Evolutionary conservation across 2,888 invertebrate species (phyloP).

Genomic region (Drosophila crucigera): DNA sequence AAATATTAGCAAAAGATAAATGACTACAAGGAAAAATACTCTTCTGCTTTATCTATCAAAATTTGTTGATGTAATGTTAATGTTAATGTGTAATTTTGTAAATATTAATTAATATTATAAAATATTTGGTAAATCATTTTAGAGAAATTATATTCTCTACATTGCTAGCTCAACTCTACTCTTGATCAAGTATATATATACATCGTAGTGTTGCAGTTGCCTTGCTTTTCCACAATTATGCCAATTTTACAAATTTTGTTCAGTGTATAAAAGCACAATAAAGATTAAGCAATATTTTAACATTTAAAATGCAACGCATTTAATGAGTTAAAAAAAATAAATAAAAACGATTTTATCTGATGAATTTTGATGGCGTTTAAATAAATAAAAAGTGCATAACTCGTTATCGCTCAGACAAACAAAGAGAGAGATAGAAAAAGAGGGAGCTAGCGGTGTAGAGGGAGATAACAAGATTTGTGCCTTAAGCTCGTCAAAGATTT

Average conservation of each 20-base stretch:
- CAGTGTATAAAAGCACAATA: not conserved
- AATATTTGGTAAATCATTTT: not conserved
- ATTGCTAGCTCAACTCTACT: no score
- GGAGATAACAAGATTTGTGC: not conserved
- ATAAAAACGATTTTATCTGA: constrained; percentile 59
- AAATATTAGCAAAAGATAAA: not conserved
- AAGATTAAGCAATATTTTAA: not conserved
- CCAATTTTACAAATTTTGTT: not conserved
- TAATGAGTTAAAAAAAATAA: constrained; percentile 25
- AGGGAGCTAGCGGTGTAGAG: not conserved
- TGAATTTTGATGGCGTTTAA: constrained; percentile 51
- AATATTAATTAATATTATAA: not conserved
- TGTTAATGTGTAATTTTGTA: no score
- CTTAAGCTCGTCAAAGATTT: constrained; percentile 15
- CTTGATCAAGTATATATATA: no score
- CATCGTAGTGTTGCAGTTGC: no score
- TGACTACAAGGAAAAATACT: not conserved
- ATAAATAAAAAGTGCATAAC: constrained; percentile 31
- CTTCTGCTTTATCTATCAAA: no score
- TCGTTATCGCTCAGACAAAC: constrained; percentile 20
- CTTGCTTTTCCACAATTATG: no score
- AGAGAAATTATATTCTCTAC: no score
- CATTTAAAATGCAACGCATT: constrained; percentile 24
- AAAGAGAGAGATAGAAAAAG: not conserved
- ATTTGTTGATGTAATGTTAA: no score